Evolutionary conservation across 2,888 invertebrate species (phyloP), one percentile per base, ranked within the genome.

Genomic region (Anorthoa munda): DNA sequence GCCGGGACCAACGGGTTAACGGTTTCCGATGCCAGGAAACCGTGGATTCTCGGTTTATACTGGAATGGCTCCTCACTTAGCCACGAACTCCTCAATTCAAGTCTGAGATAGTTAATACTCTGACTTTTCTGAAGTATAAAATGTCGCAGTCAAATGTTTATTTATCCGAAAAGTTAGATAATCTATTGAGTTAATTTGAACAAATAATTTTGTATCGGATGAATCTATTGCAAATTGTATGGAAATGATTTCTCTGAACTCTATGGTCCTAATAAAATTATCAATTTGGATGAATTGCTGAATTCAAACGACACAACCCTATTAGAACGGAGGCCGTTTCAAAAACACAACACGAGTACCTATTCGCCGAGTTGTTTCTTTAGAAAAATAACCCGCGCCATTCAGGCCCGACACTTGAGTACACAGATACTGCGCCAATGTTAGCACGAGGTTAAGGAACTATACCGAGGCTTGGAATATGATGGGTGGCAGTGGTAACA

Each of bases 281-380:
- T 18, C 0, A 46, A 21, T 15, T 23, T 23, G 23, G 31, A 15
- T 17, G 39, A 61, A 23, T 68, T 13, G 56, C 17, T 50, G 2
- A 26, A 50, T n/a, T 31, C 2, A 23, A 46, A 7, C 46, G 17
- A 39, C 15, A 2, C 86, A 82, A 23, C 85, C 85, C 85, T 85
- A 59, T 9, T 17, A n/a, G 4, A 61, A 59, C 75, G 71, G 79
- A 77, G 82, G 81, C 50, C 75, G 59, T 66, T 81, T 79, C 69
- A 77, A 83, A 86, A 83, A 86, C 83, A 86, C 77, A 75, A 79
- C 75, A 55, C 61, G 65, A 72, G 72, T 85, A 83, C 39, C 39
- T 39, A 39, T 39, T 39, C 39, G 75, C 67, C 50, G 73, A 82
- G 75, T 79, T 69, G 79, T 82, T 87, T 87, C 87, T 87, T 79